Conservation (phyloP, 2,888 invertebrate species). For the Stenolophus ochropezus region DNA sequence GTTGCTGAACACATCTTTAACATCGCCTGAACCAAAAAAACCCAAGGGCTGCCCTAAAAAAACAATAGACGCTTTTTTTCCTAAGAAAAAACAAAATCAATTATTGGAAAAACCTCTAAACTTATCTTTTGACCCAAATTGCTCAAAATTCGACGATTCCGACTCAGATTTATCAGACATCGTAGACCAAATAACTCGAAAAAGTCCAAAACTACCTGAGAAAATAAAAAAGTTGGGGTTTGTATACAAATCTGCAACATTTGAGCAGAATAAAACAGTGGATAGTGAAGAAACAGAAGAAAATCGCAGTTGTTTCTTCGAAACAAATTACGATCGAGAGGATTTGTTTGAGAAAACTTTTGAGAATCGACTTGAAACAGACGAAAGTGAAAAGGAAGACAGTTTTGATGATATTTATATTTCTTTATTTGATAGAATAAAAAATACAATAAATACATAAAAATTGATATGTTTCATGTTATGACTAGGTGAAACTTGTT, state of each 20-base stretch:
- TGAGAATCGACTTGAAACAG: constrained; percentile 60
- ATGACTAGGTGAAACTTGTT: constrained; percentile 34
- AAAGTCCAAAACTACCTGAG: constrained; percentile 64
- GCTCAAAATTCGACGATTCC: constrained; percentile 70
- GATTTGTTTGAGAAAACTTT: constrained; percentile 80
- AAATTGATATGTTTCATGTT: constrained; percentile 46
- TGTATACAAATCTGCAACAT: background rate
- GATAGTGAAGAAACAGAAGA: constrained; percentile 60
- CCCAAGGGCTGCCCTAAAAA: constrained; percentile 61
- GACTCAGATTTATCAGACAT: constrained; percentile 76
- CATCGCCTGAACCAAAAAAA: constrained; percentile 66
- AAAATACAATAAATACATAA: constrained; percentile 57
- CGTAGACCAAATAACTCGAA: constrained; percentile 74
- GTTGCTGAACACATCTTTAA: constrained; percentile 66
- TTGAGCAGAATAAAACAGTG: constrained; percentile 51
- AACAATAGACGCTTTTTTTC: constrained; percentile 59
- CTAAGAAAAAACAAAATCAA: constrained; percentile 61
- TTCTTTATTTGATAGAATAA: constrained; percentile 67
- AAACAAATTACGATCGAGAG: constrained; percentile 72
- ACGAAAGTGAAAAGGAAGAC: constrained; percentile 49
- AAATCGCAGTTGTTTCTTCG: constrained; percentile 75
- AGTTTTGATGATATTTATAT: constrained; percentile 62
- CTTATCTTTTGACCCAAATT: constrained; percentile 65
- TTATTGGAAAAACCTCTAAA: constrained; percentile 22
- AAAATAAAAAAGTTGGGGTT: constrained; percentile 67